Evolutionary conservation across 2,797 vertebrate species (phyloP).

Genomic region (Florisuga fusca): DNA sequence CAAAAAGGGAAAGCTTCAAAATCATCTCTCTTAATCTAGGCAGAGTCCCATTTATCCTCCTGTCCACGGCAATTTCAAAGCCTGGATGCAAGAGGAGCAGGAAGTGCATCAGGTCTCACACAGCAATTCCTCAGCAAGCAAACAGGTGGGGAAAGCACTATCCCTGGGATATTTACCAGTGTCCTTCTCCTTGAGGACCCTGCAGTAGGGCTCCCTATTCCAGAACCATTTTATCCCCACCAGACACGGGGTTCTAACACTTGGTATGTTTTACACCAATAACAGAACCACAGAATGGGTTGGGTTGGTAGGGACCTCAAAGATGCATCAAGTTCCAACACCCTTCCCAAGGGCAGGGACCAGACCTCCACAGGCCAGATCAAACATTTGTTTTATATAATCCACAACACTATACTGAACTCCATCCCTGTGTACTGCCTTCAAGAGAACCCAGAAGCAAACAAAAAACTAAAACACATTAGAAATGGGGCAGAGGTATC

Average conservation of each 20-base stretch:
- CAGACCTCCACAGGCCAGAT: too few species aligned
- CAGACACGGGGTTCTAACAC: not conserved
- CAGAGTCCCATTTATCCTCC: not conserved
- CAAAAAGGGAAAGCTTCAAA: conserved; percentile 19
- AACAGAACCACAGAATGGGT: too few species aligned
- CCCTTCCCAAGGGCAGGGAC: too few species aligned
- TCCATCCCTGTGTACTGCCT: not conserved
- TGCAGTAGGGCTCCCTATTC: not conserved
- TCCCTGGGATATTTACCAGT: not conserved
- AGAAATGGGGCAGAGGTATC: not conserved
- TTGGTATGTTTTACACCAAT: not conserved
- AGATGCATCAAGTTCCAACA: too few species aligned
- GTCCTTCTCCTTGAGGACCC: not conserved
- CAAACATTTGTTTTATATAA: not conserved
- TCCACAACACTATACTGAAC: rapidly evolving
- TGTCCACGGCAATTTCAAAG: not conserved
- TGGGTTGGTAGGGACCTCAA: too few species aligned
- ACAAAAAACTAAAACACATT: not conserved
- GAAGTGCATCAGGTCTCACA: not conserved
- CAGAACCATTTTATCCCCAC: not conserved
- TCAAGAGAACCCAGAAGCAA: not conserved
- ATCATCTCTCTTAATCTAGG: not conserved
- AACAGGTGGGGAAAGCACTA: not conserved
- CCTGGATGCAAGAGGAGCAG: not conserved
- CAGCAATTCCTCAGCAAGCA: not conserved